Evolutionary conservation across 2,797 vertebrate species (phyloP), one percentile per base, ranked within the genome.

Genomic region (Paratrypauchen microcephalus): DNA sequence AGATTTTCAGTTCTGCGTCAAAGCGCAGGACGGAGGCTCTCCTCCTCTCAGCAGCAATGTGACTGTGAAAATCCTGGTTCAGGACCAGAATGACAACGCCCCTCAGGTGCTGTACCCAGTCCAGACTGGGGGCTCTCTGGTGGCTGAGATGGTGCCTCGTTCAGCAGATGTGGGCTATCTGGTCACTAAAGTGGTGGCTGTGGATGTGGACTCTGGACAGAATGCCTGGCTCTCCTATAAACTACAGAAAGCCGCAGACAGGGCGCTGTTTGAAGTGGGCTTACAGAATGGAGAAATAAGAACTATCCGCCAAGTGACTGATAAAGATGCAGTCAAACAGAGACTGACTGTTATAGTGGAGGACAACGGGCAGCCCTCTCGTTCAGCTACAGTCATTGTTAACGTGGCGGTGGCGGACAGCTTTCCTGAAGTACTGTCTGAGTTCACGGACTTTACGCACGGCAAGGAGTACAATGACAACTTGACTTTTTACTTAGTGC

Each of bases 111-210:
- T 86, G 8, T 77, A 82, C 1, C 89, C 85, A 21, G 74, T 86
- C n/a, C 83, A 78, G 65, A 83, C 72, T 32, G 71, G 64, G 1
- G 82, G 83, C 55, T 87, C 84, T 73, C n/a, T 87, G 77, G 84
- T 93, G 7, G 90, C 91, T 77, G 93, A 95, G 39, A 90, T 94
- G 85, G 90, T 94, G 0, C 93, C 93, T 62, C 92, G 90, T 30
- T 90, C 91, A 2, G 89, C 93, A 79, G 93, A 94, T 50, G 81
- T 92, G 1, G 93, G 92, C 18, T 94, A 94, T 69, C 79, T 95
- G 76, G 93, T 96, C 19, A 94, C 94, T 28, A 95, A 95, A 86
- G 93, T 95, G 69, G 93, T 95, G 83, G 95, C 94, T 55, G 94
- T 96, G 72, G 93, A 94, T 90, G 91, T 86, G 67, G 91, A 92